Conservation (phyloP, 2,797 vertebrate genomes). For the Lateolabrax maculatus region DNA sequence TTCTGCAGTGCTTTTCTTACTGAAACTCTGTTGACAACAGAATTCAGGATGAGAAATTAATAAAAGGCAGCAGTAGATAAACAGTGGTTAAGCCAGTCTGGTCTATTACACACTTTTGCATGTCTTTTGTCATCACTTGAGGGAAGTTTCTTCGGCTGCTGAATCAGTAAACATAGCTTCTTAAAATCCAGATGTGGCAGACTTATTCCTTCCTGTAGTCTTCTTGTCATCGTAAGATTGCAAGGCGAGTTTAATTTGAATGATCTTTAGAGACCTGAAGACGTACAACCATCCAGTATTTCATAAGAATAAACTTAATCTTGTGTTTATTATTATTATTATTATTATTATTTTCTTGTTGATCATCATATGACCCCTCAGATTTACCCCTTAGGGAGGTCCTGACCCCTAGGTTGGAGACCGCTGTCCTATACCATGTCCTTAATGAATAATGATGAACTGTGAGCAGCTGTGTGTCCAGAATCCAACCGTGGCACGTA, state of each 20-base stretch:
- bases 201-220: not conserved
- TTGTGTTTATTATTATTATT: not conserved
- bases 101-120: slow-evolving; percentile 11
- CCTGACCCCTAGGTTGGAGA: not conserved
- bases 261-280: not conserved
- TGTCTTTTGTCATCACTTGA: slow-evolving; percentile 16
- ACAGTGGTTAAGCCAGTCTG: not conserved
- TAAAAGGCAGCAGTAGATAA: slow-evolving; percentile 4
- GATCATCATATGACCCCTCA: not conserved
- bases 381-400: not conserved
- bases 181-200: not conserved
- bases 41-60: slow-evolving; percentile 4
- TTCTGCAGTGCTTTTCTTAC: slow-evolving; percentile 15
- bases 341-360: not conserved
- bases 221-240: not conserved
- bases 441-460: not conserved
- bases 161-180: not conserved
- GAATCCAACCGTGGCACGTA: not conserved
- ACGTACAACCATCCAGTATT: not conserved
- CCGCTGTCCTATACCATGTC: not conserved
- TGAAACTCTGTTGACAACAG: slow-evolving; percentile 34
- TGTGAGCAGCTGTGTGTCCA: not conserved
- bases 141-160: slow-evolving; percentile 8
- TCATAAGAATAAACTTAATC: not conserved
- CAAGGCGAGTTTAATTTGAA: not conserved